Evolutionary conservation across 2,888 invertebrate species (phyloP), one percentile per base, ranked within the genome.

Genomic region (Thumatha senex): DNA sequence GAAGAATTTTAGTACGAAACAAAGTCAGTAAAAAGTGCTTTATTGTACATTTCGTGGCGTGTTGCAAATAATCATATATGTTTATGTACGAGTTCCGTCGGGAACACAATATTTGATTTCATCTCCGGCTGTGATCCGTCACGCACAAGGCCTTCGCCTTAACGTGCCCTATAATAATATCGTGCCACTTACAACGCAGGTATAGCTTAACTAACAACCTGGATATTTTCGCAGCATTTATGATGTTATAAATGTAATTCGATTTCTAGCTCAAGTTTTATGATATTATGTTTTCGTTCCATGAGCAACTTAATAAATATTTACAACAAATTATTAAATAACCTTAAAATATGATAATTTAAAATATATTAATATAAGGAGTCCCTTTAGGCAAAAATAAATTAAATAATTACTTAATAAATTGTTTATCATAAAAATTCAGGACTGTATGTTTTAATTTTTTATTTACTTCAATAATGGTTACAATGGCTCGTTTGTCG

Each of bases 31-130:
- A 64, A 63, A 50, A 56, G 31, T 31, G 10, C 42, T 33, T 40
- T 40, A 35, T 51, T 51, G 43, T 51, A 47, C 35, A 47, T 54
- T 45, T 45, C 12, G 33, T 44, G 40, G 44, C 30, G 33, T 15
- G 39, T 36, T 48, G 33, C 42, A 44, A 15, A 44, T 48, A 40
- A 35, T 36, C 15, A 51, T 43, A 51, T 54, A 47, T 57, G 56
- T 44, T 48, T 57, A 40, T 44, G 40, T 36, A 36, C 18, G 29
- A 31, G 38, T 41, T 12, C 40, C 18, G 46, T 41, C 38, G 73
- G 74, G 78, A 72, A 53, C 66, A 58, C 65, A 66, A 76, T 83
- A 78, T 84, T 84, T 83, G 80, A 82, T 83, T 83, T 76, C 74
- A 80, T 78, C 76, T 80, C 63, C 56, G 67, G 59, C 70, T 70